phyloP scores from a whole-genome alignment of 2,888 invertebrate genomes.

The Macaria liturata region DNA sequence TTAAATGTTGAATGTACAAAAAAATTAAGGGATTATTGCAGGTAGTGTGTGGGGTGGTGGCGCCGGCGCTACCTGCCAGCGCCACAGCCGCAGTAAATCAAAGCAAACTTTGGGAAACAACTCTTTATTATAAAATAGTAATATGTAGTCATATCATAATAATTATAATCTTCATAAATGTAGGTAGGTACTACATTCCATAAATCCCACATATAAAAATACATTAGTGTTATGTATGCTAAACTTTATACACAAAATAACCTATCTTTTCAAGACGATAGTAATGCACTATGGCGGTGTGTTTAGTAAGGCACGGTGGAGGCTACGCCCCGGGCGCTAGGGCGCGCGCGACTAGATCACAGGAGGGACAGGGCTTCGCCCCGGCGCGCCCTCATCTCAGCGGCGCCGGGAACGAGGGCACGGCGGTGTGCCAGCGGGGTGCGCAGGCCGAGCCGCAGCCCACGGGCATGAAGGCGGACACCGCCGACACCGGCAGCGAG shows the following conservation, averaged over 20 bases:
- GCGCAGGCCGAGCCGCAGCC: constrained; percentile 71
- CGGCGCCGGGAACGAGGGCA: constrained; percentile 81
- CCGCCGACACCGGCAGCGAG: constrained; percentile 62
- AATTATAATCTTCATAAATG: constrained; percentile 73
- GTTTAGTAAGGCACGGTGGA: constrained; percentile 75
- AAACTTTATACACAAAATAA: constrained; percentile 77
- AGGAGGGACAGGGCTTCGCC: constrained; percentile 67
- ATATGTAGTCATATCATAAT: constrained; percentile 56
- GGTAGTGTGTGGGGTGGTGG: constrained; percentile 47
- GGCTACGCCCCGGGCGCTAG: constrained; percentile 81
- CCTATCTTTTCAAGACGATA: constrained; percentile 70
- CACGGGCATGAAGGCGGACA: constrained; percentile 77
- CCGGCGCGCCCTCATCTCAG: constrained; percentile 75
- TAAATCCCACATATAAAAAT: constrained; percentile 82
- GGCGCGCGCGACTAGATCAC: constrained; percentile 81
- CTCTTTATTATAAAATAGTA: constrained; percentile 75
- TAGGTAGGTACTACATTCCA: constrained; percentile 75
- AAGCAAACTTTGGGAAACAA: constrained; percentile 71
- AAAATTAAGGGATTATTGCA: constrained; percentile 37
- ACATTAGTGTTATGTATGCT: constrained; percentile 62
- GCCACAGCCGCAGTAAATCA: constrained; percentile 41
- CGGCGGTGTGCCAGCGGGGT: constrained; percentile 87
- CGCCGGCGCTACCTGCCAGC: constrained; percentile 69
- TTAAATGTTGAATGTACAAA: no score
- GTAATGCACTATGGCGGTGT: constrained; percentile 81